Evolutionary conservation across 2,113 vertebrate genomes (phyloP).

Genomic region (Urocolius indicus): DNA sequence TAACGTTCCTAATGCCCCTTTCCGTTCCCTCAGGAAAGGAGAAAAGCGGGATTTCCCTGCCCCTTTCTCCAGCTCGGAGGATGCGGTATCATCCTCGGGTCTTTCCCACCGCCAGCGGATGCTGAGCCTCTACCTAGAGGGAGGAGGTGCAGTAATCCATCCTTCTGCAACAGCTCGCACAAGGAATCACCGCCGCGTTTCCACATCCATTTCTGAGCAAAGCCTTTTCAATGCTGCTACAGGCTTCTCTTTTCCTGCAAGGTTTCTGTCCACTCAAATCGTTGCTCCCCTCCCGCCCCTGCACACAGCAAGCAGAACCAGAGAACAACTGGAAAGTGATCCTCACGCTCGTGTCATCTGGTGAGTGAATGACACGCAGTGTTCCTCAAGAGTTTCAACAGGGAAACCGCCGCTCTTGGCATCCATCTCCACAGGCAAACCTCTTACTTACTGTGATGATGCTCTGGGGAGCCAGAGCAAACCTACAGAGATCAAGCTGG

Average conservation of each 20-base stretch:
- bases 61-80: not conserved
- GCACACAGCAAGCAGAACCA: not conserved
- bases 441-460: not conserved
- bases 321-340: not conserved
- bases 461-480: not conserved
- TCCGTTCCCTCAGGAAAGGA: fast-evolving
- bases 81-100: not conserved
- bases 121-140: not conserved
- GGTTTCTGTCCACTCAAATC: not conserved
- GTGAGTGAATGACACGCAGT: fast-evolving
- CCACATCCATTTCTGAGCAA: fast-evolving
- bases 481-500: not conserved
- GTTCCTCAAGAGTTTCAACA: not conserved
- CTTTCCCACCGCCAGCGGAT: not conserved
- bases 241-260: not conserved
- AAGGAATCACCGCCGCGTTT: not conserved
- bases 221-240: not conserved
- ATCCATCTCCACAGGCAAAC: not conserved
- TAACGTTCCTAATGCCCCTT: fast-evolving
- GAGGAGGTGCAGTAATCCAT: not conserved
- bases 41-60: not conserved
- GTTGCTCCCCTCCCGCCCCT: fast-evolving
- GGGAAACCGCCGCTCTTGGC: not conserved
- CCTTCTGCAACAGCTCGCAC: not conserved
- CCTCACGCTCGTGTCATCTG: not conserved